phyloP scores from a whole-genome alignment of 2,888 invertebrate species.

The Scelioninae gen. 2 region DNA sequence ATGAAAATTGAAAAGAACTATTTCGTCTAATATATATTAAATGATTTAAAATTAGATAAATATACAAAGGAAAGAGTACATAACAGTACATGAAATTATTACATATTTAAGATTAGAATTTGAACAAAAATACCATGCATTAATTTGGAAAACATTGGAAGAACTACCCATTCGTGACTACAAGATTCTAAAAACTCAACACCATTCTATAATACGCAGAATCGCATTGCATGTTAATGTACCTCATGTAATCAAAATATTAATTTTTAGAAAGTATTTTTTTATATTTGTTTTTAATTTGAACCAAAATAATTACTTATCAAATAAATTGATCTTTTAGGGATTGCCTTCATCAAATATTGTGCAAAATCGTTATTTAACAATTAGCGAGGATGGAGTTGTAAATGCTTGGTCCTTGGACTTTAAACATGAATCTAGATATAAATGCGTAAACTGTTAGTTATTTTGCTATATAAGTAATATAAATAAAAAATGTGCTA shows the following conservation, averaged over 20 bases:
- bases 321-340: no score
- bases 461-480: neutral
- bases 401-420: constrained; percentile 23
- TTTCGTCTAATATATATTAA: no score
- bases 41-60: constrained; percentile 24
- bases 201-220: constrained; percentile 2
- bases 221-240: constrained; percentile 16
- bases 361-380: constrained; percentile 22
- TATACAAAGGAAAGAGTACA: neutral
- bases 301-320: neutral
- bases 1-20: no score
- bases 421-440: constrained; percentile 11
- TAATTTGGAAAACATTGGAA: constrained; percentile 20
- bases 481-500: neutral
- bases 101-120: constrained; percentile 29
- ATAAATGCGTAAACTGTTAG: constrained; percentile 26
- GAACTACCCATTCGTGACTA: constrained; percentile 13
- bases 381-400: constrained; percentile 16
- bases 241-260: constrained; percentile 12
- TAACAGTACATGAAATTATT: constrained; percentile 19
- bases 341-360: neutral
- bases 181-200: constrained; percentile 8
- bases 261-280: neutral
- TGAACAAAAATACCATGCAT: constrained; percentile 20
- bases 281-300: neutral